Conservation (phyloP, 2,113 vertebrate genomes). For the Megaceryle maxima region DNA sequence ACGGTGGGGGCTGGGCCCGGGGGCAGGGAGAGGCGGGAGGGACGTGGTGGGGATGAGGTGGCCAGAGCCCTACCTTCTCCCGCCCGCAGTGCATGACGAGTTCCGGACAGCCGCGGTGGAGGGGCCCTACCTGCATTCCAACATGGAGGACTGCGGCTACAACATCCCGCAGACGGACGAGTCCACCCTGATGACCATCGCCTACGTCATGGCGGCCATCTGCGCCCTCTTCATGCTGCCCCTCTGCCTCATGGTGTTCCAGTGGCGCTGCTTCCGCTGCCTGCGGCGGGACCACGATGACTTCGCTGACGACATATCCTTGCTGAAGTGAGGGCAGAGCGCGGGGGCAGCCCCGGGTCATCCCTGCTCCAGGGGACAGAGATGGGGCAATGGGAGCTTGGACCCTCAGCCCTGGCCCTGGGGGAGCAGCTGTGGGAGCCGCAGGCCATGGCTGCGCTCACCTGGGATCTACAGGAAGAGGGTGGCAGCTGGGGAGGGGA, state of each 20-base stretch:
- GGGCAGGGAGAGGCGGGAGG: background rate
- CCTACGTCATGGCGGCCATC: conserved; percentile 98
- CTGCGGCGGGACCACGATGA: conserved; percentile 85
- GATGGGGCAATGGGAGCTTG: background rate
- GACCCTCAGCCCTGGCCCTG: background rate
- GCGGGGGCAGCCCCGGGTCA: background rate
- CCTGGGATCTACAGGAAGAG: background rate
- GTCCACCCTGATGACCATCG: conserved; percentile 98
- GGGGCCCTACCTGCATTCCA: conserved; percentile 84
- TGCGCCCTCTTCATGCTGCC: conserved; percentile 99
- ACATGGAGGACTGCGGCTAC: conserved; percentile 98
- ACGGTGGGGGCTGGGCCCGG: conserved; percentile 77
- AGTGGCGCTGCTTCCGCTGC: conserved; percentile 95
- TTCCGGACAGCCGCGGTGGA: conserved; percentile 90
- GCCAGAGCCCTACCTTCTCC: background rate
- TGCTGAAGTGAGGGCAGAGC: conserved; percentile 84
- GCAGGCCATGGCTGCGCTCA: rapidly evolving
- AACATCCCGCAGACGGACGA: conserved; percentile 98
- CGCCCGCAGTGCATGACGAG: conserved; percentile 85
- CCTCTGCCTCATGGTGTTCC: conserved; percentile 97
- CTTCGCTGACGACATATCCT: conserved; percentile 94
- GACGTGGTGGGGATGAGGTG: rapidly evolving
- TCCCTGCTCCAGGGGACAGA: background rate
- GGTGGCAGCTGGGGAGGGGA: background rate
- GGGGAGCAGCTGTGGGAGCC: background rate